Conservation (phyloP, 2,113 vertebrate genomes). For the Struthidea cinerea region DNA sequence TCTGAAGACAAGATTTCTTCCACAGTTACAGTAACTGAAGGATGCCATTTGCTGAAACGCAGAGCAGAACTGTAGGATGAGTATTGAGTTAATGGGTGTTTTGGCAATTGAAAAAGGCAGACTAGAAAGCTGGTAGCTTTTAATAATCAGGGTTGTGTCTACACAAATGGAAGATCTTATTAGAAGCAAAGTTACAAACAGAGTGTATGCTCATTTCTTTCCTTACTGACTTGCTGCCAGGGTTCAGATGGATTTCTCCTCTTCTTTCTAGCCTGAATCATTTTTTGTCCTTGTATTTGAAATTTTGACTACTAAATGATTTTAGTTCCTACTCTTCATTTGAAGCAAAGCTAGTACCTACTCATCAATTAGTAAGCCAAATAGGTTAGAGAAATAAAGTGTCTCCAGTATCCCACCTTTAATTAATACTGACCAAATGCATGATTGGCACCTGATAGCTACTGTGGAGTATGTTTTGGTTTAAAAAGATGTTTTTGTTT, state of each 20-base stretch:
- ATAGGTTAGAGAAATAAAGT: not conserved
- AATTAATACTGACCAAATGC: not conserved
- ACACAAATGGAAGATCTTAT: not conserved
- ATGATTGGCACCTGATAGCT: not conserved
- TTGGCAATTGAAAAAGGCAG: not conserved
- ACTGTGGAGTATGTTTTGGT: rapidly evolving
- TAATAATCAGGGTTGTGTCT: not conserved
- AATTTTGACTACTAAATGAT: not conserved
- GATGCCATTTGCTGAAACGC: not conserved
- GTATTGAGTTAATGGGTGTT: not conserved
- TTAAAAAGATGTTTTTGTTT: not conserved
- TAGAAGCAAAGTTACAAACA: not conserved
- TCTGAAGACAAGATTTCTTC: not conserved
- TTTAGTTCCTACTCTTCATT: not conserved
- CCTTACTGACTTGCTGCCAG: not conserved
- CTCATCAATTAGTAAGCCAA: not conserved
- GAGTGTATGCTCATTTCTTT: not conserved
- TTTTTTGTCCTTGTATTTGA: not conserved
- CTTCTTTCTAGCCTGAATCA: not conserved
- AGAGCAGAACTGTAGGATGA: rapidly evolving
- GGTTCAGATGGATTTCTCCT: not conserved
- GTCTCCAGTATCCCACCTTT: not conserved
- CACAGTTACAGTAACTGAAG: not conserved
- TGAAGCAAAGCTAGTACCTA: not conserved
- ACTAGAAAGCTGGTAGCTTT: not conserved